Conservation (phyloP, 1,140 invertebrate genomes). For the Andrena cerasifolii region DNA sequence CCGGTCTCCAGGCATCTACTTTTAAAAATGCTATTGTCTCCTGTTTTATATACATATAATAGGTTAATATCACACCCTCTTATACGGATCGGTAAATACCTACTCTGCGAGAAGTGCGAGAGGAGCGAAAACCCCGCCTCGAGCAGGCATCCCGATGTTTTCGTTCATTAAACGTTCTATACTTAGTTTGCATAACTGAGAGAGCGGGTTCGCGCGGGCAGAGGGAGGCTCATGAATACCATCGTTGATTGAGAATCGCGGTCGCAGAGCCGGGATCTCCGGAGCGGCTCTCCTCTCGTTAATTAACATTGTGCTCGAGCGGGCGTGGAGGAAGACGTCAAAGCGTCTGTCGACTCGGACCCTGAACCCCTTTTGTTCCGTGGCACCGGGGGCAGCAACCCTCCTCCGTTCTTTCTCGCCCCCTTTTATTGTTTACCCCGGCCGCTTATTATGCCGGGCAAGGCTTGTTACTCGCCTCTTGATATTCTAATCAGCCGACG, state of each 20-base stretch:
- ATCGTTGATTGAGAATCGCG: constrained; percentile 76
- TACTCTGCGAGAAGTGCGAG: too few relatives aligned
- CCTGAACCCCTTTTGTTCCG: constrained; percentile 55
- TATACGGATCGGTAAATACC: neutral
- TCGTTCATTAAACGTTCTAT: constrained; percentile 61
- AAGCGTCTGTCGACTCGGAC: constrained; percentile 63
- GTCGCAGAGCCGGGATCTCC: constrained; percentile 65
- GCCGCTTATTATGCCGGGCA: constrained; percentile 56
- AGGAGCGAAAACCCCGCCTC: constrained; percentile 52
- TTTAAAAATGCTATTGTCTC: too few relatives aligned
- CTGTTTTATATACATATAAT: too few relatives aligned
- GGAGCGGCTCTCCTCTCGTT: constrained; percentile 69
- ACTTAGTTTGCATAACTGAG: constrained; percentile 50
- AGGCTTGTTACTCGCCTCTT: constrained; percentile 51
- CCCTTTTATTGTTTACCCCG: constrained; percentile 73
- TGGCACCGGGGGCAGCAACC: constrained; percentile 15
- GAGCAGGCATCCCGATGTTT: constrained; percentile 56
- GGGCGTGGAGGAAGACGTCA: constrained; percentile 75
- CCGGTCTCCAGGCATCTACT: too few relatives aligned
- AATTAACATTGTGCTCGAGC: constrained; percentile 74
- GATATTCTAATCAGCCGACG: constrained; percentile 68
- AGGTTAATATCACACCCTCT: neutral
- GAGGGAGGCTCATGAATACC: constrained; percentile 69
- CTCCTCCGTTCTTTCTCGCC: constrained; percentile 38
- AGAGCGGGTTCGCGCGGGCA: constrained; percentile 37